Evolutionary conservation across 1,140 invertebrate genomes (phyloP).

Genomic region (Heliothis virescens): DNA sequence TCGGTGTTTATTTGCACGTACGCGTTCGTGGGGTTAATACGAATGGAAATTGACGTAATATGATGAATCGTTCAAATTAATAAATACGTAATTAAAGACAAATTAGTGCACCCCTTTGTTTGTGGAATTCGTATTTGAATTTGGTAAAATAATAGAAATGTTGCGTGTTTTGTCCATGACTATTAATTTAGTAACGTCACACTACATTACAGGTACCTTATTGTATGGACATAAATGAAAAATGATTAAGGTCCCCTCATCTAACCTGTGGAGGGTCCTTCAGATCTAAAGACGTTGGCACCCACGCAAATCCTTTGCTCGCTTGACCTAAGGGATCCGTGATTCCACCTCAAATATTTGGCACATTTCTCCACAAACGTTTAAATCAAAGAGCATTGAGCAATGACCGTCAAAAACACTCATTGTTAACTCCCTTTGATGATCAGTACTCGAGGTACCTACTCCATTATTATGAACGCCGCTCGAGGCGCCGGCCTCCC

Average conservation of each 20-base stretch:
- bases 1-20: constrained; percentile 46
- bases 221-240: neutral
- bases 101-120: constrained; percentile 11
- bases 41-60: constrained; percentile 37
- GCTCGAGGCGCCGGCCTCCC: constrained; percentile 45
- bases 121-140: constrained; percentile 23
- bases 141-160: constrained; percentile 1
- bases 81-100: constrained; percentile 30
- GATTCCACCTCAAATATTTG: constrained; percentile 56
- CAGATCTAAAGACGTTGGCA: constrained; percentile 27
- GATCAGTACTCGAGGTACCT: constrained; percentile 52
- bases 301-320: constrained; percentile 27
- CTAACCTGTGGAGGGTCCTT: constrained; percentile 1
- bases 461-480: constrained; percentile 51
- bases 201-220: neutral
- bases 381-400: constrained; percentile 69
- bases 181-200: constrained; percentile 14
- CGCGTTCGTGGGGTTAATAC: constrained; percentile 31
- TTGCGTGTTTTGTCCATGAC: neutral
- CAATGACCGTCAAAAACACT: constrained; percentile 64
- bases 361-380: constrained; percentile 47
- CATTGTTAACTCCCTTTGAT: constrained; percentile 67
- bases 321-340: constrained; percentile 41
- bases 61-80: constrained; percentile 40
- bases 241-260: constrained; percentile 11